phyloP scores from a whole-genome alignment of 2,113 vertebrate genomes.

The Platysteira castanea region DNA sequence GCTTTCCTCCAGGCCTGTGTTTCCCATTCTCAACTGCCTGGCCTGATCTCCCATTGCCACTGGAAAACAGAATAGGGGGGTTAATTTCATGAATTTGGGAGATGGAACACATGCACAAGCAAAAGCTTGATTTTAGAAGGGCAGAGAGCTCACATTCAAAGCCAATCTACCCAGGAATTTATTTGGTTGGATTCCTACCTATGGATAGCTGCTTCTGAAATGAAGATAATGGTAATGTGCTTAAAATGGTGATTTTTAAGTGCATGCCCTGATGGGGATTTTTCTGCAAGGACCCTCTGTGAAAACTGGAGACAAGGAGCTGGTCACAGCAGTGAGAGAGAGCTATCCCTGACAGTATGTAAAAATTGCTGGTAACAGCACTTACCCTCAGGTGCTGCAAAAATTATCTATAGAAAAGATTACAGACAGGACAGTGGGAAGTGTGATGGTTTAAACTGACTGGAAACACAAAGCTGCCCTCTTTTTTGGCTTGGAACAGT shows the following conservation, averaged over 20 bases:
- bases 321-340: neutral
- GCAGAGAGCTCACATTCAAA: neutral
- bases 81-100: neutral
- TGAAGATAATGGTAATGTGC: neutral
- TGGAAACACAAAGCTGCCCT: neutral
- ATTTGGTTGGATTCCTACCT: neutral
- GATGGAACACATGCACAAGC: neutral
- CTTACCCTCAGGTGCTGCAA: neutral
- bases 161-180: neutral
- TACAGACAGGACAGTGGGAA: neutral
- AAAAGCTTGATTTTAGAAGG: neutral
- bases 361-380: neutral
- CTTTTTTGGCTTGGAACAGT: neutral
- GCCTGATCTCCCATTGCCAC: fast-evolving
- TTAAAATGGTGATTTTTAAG: neutral
- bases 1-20: neutral
- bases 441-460: neutral
- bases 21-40: neutral
- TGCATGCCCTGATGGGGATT: fast-evolving
- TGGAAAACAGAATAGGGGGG: neutral
- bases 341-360: fast-evolving
- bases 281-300: neutral
- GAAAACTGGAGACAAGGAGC: neutral
- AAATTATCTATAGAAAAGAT: neutral
- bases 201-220: neutral